Conservation (phyloP, 2,888 invertebrate species). For the Drosophila siamana region DNA sequence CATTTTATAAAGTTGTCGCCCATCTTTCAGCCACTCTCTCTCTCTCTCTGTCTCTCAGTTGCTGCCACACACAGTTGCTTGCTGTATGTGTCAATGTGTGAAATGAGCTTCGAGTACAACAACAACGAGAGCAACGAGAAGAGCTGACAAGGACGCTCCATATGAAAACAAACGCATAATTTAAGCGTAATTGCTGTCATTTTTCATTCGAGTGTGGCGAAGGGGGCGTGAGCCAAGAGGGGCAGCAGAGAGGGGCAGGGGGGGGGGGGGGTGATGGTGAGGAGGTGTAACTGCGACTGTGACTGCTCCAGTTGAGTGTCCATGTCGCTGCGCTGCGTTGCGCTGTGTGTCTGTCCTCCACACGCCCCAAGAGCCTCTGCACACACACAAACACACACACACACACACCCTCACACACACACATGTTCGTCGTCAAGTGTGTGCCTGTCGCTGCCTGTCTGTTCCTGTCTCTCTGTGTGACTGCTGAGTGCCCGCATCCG, state of each 20-base stretch:
- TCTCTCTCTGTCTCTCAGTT: background rate
- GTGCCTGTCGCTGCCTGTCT: background rate
- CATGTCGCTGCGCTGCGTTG: conserved; percentile 48
- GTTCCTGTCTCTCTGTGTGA: background rate
- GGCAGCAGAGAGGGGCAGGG: background rate
- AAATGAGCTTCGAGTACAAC: conserved; percentile 73
- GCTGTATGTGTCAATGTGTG: conserved; percentile 65
- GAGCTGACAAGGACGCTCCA: conserved; percentile 72
- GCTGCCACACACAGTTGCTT: background rate
- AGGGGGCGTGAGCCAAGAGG: background rate
- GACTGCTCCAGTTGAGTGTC: conserved; percentile 64
- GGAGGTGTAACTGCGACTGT: conserved; percentile 21
- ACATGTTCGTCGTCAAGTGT: background rate
- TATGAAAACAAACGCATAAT: conserved; percentile 82
- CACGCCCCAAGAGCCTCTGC: conserved; percentile 25
- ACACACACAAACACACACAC: too few relatives aligned
- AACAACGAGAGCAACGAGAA: conserved; percentile 40
- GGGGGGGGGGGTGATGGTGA: background rate
- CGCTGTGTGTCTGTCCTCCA: conserved; percentile 41
- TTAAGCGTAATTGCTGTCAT: conserved; percentile 82
- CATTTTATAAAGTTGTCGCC: conserved; percentile 37
- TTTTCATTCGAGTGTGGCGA: conserved; percentile 73
- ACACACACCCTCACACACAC: too few relatives aligned
- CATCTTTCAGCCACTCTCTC: conserved; percentile 2
- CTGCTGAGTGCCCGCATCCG: conserved; percentile 68